Percentiles rank a stretch among this genome's conserved stretches.
Conservation (phyloP, 2,113 vertebrate species). For the Laticauda laticaudata region DNA sequence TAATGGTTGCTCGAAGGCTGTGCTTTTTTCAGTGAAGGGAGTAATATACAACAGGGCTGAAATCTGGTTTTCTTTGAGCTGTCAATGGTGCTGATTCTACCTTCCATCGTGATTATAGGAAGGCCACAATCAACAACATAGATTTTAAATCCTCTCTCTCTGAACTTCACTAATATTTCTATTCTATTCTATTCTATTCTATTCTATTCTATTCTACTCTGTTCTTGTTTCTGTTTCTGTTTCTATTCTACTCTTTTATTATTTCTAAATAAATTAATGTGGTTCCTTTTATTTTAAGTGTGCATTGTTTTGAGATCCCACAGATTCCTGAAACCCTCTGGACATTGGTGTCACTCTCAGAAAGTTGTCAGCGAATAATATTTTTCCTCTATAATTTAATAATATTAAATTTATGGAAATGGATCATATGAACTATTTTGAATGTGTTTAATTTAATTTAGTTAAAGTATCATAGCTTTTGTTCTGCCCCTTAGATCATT, state of each 20-base stretch:
- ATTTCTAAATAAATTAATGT: background rate
- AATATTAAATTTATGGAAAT: background rate
- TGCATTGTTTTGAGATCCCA: background rate
- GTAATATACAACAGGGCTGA: background rate
- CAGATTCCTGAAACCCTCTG: background rate
- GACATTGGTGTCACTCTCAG: background rate
- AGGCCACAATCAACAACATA: background rate
- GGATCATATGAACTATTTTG: background rate
- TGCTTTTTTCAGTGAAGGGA: background rate
- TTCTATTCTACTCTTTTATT: background rate
- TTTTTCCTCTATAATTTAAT: background rate
- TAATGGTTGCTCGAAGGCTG: background rate
- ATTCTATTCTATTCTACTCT: no score
- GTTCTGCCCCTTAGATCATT: background rate
- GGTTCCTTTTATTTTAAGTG: background rate
- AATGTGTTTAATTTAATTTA: background rate
- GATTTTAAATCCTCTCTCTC: background rate
- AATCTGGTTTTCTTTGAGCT: background rate
- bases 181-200: no score
- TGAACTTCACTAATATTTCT: background rate
- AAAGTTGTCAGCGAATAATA: background rate
- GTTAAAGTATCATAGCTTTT: background rate
- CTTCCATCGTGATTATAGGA: background rate
- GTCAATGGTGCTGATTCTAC: background rate
- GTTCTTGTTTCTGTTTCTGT: no score